Conservation (phyloP, 2,888 invertebrate species). For the Heliconius cydno region DNA sequence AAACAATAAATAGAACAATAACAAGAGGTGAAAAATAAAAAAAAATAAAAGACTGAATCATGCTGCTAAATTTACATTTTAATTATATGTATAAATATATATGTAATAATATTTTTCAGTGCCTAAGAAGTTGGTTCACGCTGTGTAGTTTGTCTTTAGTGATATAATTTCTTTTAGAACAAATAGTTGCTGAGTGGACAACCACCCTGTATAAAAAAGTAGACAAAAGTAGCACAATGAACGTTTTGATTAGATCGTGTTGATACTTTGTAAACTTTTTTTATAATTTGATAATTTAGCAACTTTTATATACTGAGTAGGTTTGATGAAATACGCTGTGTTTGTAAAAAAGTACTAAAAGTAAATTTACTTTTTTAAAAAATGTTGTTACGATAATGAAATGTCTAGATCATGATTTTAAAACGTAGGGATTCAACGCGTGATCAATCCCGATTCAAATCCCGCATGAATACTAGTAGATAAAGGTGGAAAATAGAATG, state of each 20-base stretch:
- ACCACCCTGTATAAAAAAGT: conserved; percentile 30
- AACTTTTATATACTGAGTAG: conserved; percentile 57
- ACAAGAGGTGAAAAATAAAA: conserved; percentile 15
- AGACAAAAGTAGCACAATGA: conserved; percentile 31
- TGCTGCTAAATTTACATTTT: conserved; percentile 30
- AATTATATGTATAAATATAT: conserved; percentile 10
- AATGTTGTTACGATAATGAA: background rate
- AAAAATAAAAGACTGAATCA: conserved; percentile 34
- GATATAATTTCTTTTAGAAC: conserved; percentile 12
- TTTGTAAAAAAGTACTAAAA: conserved; percentile 25
- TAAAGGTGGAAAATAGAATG: background rate
- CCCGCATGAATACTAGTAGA: background rate
- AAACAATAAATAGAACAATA: conserved; percentile 22
- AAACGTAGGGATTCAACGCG: background rate
- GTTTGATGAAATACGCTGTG: conserved; percentile 42
- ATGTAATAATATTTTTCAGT: conserved; percentile 11
- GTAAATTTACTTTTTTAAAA: background rate
- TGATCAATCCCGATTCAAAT: too few relatives aligned
- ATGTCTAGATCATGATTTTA: background rate
- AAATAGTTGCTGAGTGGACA: conserved; percentile 5
- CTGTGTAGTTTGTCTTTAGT: background rate
- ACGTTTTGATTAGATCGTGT: conserved; percentile 55
- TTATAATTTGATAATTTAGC: conserved; percentile 65
- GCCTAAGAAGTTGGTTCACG: conserved; percentile 12
- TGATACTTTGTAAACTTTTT: conserved; percentile 57